Conservation (phyloP, 2,888 invertebrate species). For the Spilarctia lutea region DNA sequence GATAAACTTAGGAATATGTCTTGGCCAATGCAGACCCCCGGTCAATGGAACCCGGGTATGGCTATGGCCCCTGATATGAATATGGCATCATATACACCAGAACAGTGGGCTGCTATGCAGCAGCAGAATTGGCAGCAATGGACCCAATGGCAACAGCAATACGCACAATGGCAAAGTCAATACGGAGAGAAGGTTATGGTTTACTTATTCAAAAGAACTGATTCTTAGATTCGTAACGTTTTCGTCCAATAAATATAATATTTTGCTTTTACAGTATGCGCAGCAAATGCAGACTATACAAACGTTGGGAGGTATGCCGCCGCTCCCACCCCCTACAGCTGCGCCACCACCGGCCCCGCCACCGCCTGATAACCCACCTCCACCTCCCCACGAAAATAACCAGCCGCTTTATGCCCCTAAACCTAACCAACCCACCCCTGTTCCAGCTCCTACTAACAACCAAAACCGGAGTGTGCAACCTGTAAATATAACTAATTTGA, state of each 20-base stretch:
- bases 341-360: conserved; percentile 62
- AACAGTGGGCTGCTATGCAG: conserved; percentile 90
- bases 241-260: neutral
- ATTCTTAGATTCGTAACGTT: neutral
- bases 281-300: conserved; percentile 77
- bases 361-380: conserved; percentile 67
- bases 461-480: conserved; percentile 43
- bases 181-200: conserved; percentile 89
- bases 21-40: conserved; percentile 73
- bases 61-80: conserved; percentile 67
- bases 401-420: conserved; percentile 69
- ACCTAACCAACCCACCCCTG: conserved; percentile 48
- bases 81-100: conserved; percentile 85
- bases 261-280: conserved; percentile 68
- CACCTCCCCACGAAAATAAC: conserved; percentile 79
- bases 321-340: conserved; percentile 64
- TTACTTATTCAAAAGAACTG: neutral
- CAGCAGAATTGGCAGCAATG: conserved; percentile 92
- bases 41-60: conserved; percentile 71
- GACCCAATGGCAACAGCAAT: conserved; percentile 92
- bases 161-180: conserved; percentile 91
- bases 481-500: conserved; percentile 49
- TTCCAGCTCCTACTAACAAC: conserved; percentile 51
- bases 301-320: conserved; percentile 63
- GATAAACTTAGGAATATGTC: conserved; percentile 63